Percentiles rank a stretch among this genome's conserved stretches.
phyloP scores from a whole-genome alignment of 2,113 vertebrate genomes.

The Dolichotis patagonum region DNA sequence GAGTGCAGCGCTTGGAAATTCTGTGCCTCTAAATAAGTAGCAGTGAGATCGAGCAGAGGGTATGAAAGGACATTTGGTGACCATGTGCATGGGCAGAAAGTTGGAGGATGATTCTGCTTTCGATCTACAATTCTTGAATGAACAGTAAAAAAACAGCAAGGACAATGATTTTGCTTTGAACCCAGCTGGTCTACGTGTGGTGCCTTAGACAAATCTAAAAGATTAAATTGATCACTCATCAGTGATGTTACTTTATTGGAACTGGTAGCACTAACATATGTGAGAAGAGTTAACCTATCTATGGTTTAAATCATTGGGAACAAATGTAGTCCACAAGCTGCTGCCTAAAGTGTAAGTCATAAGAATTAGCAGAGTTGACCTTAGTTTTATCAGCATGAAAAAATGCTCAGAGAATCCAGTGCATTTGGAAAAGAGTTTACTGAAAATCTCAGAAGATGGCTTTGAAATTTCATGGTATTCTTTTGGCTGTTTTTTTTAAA shows the following conservation, averaged over 20 bases:
- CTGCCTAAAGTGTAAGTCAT: background rate
- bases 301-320: background rate
- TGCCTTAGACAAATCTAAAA: background rate
- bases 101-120: background rate
- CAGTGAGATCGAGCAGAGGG: background rate
- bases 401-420: background rate
- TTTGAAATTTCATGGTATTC: background rate
- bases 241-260: background rate
- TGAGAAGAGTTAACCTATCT: background rate
- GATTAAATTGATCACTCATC: background rate
- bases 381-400: background rate
- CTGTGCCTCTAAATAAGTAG: background rate
- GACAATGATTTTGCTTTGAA: background rate
- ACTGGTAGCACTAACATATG: background rate
- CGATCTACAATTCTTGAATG: background rate
- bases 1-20: background rate
- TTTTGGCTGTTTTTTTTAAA: background rate
- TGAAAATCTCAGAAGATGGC: background rate
- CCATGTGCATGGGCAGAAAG: background rate
- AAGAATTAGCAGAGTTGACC: background rate
- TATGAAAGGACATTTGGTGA: background rate
- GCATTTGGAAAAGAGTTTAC: background rate
- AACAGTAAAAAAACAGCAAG: background rate
- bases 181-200: background rate
- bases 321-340: background rate